Percentiles rank a stretch among this genome's conserved stretches.
Evolutionary conservation across 1,140 invertebrate species (phyloP).

Genomic region (Lamellibrachia luymesi): DNA sequence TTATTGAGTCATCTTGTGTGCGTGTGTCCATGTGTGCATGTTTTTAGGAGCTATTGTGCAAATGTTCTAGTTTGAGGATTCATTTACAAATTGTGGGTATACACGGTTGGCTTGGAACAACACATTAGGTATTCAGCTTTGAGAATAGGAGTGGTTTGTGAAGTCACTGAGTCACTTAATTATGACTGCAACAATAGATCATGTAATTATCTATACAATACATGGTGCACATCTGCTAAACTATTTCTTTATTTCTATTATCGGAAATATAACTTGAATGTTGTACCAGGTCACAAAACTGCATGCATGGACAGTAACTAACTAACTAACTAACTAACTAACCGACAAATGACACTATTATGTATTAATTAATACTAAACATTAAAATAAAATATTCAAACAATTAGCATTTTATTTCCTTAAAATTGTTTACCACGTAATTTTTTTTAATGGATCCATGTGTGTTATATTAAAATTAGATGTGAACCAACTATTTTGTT

Average conservation of each 20-base stretch:
- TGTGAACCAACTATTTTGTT: background rate
- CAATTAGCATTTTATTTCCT: background rate
- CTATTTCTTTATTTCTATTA: background rate
- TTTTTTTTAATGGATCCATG: background rate
- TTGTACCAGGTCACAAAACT: background rate
- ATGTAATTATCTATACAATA: background rate
- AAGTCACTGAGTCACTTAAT: background rate
- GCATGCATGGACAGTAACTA: background rate
- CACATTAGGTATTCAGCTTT: no score
- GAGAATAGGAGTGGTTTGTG: background rate
- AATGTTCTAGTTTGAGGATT: background rate
- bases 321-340: background rate
- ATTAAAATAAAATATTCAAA: background rate
- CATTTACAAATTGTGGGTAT: background rate
- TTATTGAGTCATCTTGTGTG: no score
- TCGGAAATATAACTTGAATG: background rate
- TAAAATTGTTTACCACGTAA: no score
- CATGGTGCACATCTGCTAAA: background rate
- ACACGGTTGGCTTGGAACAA: no score
- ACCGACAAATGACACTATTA: background rate
- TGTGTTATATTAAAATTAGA: background rate
- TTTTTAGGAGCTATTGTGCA: background rate
- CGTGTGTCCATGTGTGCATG: no score
- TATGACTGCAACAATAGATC: background rate
- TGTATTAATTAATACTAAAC: background rate